Base-by-base conservation (phyloP, 2,797 vertebrate genomes). In the Semotilus atromaculatus region DNA sequence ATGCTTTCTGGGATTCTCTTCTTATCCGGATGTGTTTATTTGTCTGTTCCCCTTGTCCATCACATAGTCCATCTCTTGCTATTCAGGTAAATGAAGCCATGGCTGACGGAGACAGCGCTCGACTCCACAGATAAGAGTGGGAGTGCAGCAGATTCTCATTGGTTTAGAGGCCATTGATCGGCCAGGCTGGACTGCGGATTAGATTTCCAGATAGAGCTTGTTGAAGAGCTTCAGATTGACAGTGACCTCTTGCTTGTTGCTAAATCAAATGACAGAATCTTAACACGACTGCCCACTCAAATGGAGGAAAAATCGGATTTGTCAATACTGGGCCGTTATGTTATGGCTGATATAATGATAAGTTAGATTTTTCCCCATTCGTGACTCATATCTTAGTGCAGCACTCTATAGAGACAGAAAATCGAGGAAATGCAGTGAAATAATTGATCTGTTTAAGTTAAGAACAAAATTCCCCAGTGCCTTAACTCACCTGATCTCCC, bases 31-130 rank as follows among this genome's bases (percentile, higher is more conserved):
- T 26, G 34, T 58, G 53, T 60, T 60, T 45, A 26, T 71, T 71
- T 77, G 34, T 26, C 2, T 7, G 34, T 7, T n/a, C 53, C 53
- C 34, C 76, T 55, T 67, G 82, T 82, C 79, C 34, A 68, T 73
- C 60, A 51, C 16, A 14, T 45, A 29, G 64, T 73, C 75, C 6
- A 13, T 29, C 53, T 43, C 53, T 38, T 80, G 70, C 74, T 58
- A 67, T 83, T 72, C 29, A 88, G 87, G 74, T 89, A 86, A 88
- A 3, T 1, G 82, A 92, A 92, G 90, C 89, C 90, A 88, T 89
- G 84, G 89, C 73, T 84, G 90, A 84, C 53, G 64, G 88, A 86
- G 76, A 66, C 26, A 45, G 67, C 75, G 70, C 67, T 87, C 82
- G 88, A 83, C 81, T 88, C 82, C 72, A 51, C 89, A 87, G 81